phyloP scores from a whole-genome alignment of 1,140 invertebrate genomes.

The Zaprionus ghesquierei region DNA sequence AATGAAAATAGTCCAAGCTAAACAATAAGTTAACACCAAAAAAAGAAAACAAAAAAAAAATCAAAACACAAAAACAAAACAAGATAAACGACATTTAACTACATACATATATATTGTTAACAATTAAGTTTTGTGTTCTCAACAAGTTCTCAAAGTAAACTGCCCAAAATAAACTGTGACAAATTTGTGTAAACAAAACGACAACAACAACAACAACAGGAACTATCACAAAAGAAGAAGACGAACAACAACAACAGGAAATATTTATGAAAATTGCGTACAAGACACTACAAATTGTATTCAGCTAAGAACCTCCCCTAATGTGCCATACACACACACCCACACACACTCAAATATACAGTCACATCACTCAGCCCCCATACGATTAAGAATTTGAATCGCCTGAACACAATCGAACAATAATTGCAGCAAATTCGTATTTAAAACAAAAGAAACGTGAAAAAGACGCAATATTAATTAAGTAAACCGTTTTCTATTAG shows the following conservation, averaged over 20 bases:
- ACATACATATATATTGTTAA: constrained; percentile 20
- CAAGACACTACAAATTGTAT: constrained; percentile 33
- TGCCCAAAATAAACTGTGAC: constrained; percentile 47
- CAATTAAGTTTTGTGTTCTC: constrained; percentile 28
- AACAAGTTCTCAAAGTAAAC: constrained; percentile 31
- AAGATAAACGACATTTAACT: constrained; percentile 4
- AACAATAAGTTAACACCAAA: constrained; percentile 28
- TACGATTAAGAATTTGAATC: constrained; percentile 36
- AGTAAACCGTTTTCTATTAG: constrained; percentile 24
- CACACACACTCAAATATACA: constrained; percentile 19
- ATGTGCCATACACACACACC: constrained; percentile 67
- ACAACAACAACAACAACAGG: constrained; percentile 3
- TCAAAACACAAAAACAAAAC: background rate
- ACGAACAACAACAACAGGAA: constrained; percentile 3
- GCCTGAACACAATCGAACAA: constrained; percentile 52
- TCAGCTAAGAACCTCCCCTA: constrained; percentile 41
- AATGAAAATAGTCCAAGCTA: constrained; percentile 42
- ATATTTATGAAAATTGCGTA: constrained; percentile 43
- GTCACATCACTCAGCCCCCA: background rate
- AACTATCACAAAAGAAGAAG: constrained; percentile 1
- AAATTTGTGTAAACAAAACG: constrained; percentile 17
- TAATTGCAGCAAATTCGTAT: constrained; percentile 43
- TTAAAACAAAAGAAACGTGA: constrained; percentile 21
- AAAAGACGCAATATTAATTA: constrained; percentile 30
- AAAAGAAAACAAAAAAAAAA: background rate